phyloP scores from a whole-genome alignment of 2,797 vertebrate genomes.

The Galago senegalensis region DNA sequence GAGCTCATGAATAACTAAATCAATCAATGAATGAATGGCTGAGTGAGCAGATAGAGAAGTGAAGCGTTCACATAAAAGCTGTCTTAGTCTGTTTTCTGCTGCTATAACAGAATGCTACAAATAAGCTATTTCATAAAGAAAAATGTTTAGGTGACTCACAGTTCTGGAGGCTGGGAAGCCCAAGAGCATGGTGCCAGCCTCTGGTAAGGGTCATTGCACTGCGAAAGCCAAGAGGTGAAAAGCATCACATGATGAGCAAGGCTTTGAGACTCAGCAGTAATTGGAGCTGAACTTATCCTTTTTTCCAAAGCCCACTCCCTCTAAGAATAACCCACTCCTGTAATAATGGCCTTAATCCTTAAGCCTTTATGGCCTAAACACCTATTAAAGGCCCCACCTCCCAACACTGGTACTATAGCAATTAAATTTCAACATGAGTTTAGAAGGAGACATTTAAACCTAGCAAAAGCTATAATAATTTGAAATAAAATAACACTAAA shows the following conservation, averaged over 20 bases:
- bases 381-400: neutral
- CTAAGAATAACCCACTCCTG: neutral
- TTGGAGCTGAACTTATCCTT: neutral
- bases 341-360: neutral
- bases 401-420: neutral
- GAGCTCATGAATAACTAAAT: neutral
- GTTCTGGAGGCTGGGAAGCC: neutral
- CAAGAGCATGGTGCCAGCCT: neutral
- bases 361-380: neutral
- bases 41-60: neutral
- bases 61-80: neutral
- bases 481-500: conserved; percentile 17
- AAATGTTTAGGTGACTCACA: neutral
- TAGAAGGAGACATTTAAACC: neutral
- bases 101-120: neutral
- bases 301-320: neutral
- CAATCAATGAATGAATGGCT: neutral
- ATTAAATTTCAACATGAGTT: neutral
- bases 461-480: neutral
- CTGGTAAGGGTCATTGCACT: neutral
- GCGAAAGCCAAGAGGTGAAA: neutral
- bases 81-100: neutral
- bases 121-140: neutral
- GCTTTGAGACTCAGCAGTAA: neutral
- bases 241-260: neutral